Percentiles rank a stretch among this genome's conserved stretches.
phyloP scores from a whole-genome alignment of 2,113 vertebrate genomes.

The Falcunculus frontatus region DNA sequence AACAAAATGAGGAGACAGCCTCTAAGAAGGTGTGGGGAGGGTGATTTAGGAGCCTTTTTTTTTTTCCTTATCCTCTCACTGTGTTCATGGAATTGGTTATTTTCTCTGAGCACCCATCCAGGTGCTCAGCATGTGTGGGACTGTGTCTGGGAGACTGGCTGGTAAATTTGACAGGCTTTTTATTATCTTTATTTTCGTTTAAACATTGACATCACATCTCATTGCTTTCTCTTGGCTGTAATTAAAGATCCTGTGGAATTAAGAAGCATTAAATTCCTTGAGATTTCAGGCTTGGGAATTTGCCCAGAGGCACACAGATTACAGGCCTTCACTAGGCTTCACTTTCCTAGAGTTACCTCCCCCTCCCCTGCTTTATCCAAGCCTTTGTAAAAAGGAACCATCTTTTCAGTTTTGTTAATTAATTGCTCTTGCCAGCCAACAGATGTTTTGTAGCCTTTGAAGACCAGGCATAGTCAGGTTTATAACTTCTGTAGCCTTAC shows the following conservation, averaged over 20 bases:
- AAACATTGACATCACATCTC: slow-evolving; percentile 57
- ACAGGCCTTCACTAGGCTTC: slow-evolving; percentile 22
- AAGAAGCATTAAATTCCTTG: slow-evolving; percentile 69
- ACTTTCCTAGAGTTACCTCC: background rate
- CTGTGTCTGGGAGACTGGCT: slow-evolving; percentile 17
- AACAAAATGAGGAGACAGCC: background rate
- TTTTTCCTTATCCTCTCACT: background rate
- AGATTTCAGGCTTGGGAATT: slow-evolving; percentile 65
- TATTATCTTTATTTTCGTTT: slow-evolving; percentile 48
- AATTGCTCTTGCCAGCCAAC: slow-evolving; percentile 66
- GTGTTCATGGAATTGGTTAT: background rate
- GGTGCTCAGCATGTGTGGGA: rapidly evolving
- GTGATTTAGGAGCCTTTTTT: background rate
- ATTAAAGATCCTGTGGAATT: slow-evolving; percentile 72
- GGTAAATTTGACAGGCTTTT: slow-evolving; percentile 42
- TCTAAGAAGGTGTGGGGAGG: background rate
- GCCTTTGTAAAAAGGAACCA: slow-evolving; percentile 2
- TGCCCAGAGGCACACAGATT: slow-evolving; percentile 62
- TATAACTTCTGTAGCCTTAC: background rate
- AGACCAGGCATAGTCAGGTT: slow-evolving; percentile 44
- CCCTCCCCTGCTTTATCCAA: slow-evolving; percentile 16
- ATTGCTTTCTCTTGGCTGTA: slow-evolving; percentile 69
- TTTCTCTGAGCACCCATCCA: background rate
- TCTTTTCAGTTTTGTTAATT: slow-evolving; percentile 63
- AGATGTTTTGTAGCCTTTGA: slow-evolving; percentile 67